Evolutionary conservation across 2,797 vertebrate genomes (phyloP), one percentile per base, ranked within the genome.

Genomic region (Sebastes matsubarae): DNA sequence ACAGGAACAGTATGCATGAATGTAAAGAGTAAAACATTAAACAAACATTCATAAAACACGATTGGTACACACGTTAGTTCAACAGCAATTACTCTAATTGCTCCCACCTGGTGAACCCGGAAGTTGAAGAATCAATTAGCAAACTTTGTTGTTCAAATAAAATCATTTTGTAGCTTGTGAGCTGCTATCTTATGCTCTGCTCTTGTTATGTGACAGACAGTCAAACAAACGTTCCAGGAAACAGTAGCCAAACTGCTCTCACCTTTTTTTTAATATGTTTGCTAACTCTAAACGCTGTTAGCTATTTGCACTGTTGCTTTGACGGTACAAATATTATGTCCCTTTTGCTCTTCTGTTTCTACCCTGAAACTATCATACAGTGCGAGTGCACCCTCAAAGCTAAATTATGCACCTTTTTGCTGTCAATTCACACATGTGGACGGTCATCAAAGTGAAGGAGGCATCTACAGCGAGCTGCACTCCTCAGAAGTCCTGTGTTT

Each of bases 401-500:
- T 69, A 4, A 7, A 6, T 52, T n/a, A 52, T 71, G 58, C 63
- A 57, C 34, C n/a, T 72, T 79, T 74, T 74, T 22, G 12, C 77
- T 84, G 68, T 82, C 63, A 63, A 10, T 78, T 84, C 61, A 77
- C 78, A 71, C 81, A 87, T 84, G 70, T 77, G 75, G 38, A 65
- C 25, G 52, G 13, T 66, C 84, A 78, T 89, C 81, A 87, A 70
- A 87, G 81, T 81, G 52, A 75, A 57, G 54, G 80, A 71, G 34
- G 22, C 79, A 74, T 83, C 82, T 36, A 52, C 61, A 50, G 79
- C 36, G 22, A 59, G 30, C 76, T 46, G 9, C 77, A 79, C 25
- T 74, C 80, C 68, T 89, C 72, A 83, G 83, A 85, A 88, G 82
- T 83, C 54, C 83, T 42, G 70, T 92, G 89, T 93, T 94, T 93